Percentiles rank a stretch among this genome's conserved stretches.
phyloP scores from a whole-genome alignment of 1,140 invertebrate species.

The Pinna nobilis region DNA sequence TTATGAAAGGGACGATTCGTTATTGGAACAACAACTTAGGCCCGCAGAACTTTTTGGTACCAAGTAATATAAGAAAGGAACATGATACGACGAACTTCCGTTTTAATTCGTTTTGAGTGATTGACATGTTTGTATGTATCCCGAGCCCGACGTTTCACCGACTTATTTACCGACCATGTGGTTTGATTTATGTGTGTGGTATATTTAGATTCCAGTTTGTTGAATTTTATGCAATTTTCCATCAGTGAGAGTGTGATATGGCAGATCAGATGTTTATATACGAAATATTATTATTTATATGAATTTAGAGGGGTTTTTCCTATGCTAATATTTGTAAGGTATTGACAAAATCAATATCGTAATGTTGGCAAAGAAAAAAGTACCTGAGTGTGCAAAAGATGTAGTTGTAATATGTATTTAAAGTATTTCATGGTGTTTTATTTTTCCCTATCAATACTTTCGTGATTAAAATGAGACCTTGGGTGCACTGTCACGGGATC shows the following conservation, averaged over 20 bases:
- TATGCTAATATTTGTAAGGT: no score
- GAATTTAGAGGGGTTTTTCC: no score
- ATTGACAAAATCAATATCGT: constrained; percentile 5
- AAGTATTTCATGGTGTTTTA: background rate
- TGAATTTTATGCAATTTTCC: constrained; percentile 19
- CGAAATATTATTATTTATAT: constrained; percentile 1
- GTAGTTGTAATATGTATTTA: background rate
- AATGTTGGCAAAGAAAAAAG: constrained; percentile 12
- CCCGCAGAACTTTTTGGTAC: background rate
- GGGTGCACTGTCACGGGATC: no score
- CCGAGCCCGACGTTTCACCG: no score
- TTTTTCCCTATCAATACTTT: background rate
- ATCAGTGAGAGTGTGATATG: constrained; percentile 6
- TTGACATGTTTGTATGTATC: no score
- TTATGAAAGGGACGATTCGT: no score
- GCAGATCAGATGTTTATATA: constrained; percentile 7
- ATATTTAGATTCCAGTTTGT: constrained; percentile 15
- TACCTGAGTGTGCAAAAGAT: constrained; percentile 8
- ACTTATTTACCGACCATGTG: no score
- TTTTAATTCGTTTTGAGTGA: constrained; percentile 11
- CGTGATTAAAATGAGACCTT: background rate
- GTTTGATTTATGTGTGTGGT: constrained; percentile 9
- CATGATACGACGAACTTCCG: background rate
- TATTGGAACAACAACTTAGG: background rate
- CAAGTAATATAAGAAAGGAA: background rate